A percentile compares a stretch with the other conserved stretches of the same genome.
Evolutionary conservation across 1,140 invertebrate genomes (phyloP).

Genomic region (Pissodes strobi): DNA sequence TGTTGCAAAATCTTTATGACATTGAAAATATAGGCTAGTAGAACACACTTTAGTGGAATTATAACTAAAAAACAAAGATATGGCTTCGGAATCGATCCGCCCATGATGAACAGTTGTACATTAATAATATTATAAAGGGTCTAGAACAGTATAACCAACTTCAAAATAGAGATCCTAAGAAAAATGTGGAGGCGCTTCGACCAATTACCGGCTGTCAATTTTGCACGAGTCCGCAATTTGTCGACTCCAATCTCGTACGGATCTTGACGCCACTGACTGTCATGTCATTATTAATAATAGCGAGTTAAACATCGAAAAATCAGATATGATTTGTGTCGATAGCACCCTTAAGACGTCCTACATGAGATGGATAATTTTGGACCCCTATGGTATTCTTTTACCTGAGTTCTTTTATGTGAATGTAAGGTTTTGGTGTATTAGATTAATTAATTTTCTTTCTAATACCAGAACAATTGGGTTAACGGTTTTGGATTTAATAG

Average conservation of each 20-base stretch:
- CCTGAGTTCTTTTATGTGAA: background rate
- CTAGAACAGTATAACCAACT: too few relatives aligned
- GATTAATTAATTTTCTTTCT: too few relatives aligned
- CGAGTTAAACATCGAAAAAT: conserved; percentile 22
- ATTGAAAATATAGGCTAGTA: too few relatives aligned
- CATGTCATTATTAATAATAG: conserved; percentile 21
- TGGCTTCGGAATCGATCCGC: too few relatives aligned
- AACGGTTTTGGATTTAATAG: too few relatives aligned
- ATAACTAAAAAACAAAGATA: too few relatives aligned
- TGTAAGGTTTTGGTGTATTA: background rate
- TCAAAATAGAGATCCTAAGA: background rate
- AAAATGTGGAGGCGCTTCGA: background rate
- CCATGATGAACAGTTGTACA: too few relatives aligned
- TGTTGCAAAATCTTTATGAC: too few relatives aligned
- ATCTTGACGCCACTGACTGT: conserved; percentile 10
- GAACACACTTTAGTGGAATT: too few relatives aligned
- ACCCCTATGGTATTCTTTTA: background rate
- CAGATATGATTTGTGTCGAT: conserved; percentile 26
- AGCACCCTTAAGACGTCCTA: background rate
- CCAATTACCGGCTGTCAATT: conserved; percentile 16
- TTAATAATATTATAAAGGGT: too few relatives aligned
- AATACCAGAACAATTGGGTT: too few relatives aligned
- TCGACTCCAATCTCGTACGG: conserved; percentile 5
- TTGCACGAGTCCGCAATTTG: conserved; percentile 13
- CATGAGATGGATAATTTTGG: too few relatives aligned